Evolutionary conservation across 2,888 invertebrate genomes (phyloP).

Genomic region (Hanleya hanleyi): DNA sequence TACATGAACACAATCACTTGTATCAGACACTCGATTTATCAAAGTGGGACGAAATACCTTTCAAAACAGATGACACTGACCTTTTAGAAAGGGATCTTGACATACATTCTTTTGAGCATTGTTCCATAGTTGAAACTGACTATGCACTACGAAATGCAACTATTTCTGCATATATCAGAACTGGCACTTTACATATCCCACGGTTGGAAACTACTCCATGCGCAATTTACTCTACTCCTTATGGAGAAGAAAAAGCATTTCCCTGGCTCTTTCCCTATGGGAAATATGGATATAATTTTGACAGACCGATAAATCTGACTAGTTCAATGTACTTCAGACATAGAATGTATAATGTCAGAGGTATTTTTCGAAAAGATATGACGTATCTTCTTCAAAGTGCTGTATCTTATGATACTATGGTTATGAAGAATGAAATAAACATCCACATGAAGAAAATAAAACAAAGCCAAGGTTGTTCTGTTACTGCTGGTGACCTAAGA

Average conservation of each 20-base stretch:
- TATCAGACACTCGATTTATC: background rate
- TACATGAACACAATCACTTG: background rate
- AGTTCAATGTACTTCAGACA: background rate
- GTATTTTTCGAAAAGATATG: constrained; percentile 12
- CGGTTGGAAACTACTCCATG: background rate
- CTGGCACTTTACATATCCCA: too few relatives aligned
- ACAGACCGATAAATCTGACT: background rate
- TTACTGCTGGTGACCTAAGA: constrained; percentile 6
- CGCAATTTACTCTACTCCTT: constrained; percentile 6
- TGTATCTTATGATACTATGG: background rate
- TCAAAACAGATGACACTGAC: background rate
- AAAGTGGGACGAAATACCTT: too few relatives aligned
- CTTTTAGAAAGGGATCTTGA: background rate
- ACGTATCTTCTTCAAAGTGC: constrained; percentile 13
- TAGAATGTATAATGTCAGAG: constrained; percentile 6
- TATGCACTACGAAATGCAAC: background rate
- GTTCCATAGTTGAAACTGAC: background rate
- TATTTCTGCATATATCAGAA: too few relatives aligned
- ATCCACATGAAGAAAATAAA: constrained; percentile 8
- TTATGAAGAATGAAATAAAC: background rate
- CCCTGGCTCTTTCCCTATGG: constrained; percentile 20
- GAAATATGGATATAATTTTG: background rate
- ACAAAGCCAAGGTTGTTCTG: background rate
- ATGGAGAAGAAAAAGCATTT: constrained; percentile 22
- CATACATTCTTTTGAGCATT: background rate